Base-by-base conservation (phyloP, 92 coral and sea anemone species). In the Epizoanthus illoricatus region DNA sequence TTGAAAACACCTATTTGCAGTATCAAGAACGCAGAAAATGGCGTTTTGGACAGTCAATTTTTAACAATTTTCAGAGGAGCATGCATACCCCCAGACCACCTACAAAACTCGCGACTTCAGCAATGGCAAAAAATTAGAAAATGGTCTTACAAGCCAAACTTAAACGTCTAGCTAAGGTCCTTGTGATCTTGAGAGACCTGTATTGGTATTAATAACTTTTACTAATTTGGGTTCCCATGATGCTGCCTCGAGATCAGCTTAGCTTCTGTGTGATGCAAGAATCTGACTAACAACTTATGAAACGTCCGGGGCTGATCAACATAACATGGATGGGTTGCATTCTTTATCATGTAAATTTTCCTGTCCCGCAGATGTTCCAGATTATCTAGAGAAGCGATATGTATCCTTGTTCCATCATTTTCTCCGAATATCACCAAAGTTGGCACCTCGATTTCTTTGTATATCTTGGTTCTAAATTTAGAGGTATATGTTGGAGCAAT, bases 401-500 rank as follows among this genome's bases (percentile, higher is more conserved):
- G 87, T 3, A 91, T 80, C 87, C 81, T 89, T 1, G 95, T 85
- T 7, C 70, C 67, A 80, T 95, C 98, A 19, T 88, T 82, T 67
- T 87, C 91, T 1, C 98, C 98, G 59, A 90, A 85, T 42, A 93
- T 61, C 16, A 95, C 91, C 80, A 95, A 67, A 5, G 92, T 54
- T 55, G 95, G 95, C 19, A 95, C 86, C 6, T 80, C 41, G 3
- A 95, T 58, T 39, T 85, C 75, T 84, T 89, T 84, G 63, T 95
- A 95, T 52, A 65, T 70, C 3, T 67, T 87, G 21, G 88, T 84
- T 20, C 68, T 81, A 63, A 88, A 95, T 19, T 93, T 88, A 0
- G 92, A 80, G 10, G 98, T 95, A 40, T 86, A 88, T 5, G 95
- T 85, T 0, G 98, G 97, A 17, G 97, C 88, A 8, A 95, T 80